These are phyloP conservation scores for Drosophila recens DNA, from an alignment of 2,888 invertebrate species.

Conservation along the genomic window DNA sequence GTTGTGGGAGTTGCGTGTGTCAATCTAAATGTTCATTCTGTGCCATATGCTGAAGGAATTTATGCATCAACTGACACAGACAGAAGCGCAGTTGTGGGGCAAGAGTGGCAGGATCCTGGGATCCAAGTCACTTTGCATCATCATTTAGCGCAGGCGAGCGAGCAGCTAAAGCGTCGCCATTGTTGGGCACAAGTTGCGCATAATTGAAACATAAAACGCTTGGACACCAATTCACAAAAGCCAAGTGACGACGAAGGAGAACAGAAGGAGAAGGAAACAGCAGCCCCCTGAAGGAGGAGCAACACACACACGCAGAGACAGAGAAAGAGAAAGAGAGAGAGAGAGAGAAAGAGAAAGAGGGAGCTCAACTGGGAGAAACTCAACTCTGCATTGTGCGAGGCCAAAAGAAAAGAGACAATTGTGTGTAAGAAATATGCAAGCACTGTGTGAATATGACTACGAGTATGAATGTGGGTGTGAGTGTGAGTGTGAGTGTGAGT, in stretches of 20 bases:
- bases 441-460: constrained; percentile 15
- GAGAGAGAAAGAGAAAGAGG: constrained; percentile 8
- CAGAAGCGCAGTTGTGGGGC: constrained; percentile 1
- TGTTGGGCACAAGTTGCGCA: constrained; percentile 79
- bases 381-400: constrained; percentile 64
- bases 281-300: constrained; percentile 20
- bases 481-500: constrained; percentile 9
- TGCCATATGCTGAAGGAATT: constrained; percentile 68
- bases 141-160: constrained; percentile 64
- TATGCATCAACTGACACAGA: constrained; percentile 70
- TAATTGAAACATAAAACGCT: constrained; percentile 80
- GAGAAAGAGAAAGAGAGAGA: not conserved
- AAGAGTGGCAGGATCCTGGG: constrained; percentile 15
- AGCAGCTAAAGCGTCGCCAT: constrained; percentile 65
- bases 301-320: constrained; percentile 3
- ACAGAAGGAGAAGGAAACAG: constrained; percentile 17
- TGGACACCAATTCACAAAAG: constrained; percentile 81
- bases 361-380: constrained; percentile 24
- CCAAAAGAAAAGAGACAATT: constrained; percentile 77
- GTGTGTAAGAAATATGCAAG: constrained; percentile 76
- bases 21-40: constrained; percentile 40
- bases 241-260: constrained; percentile 43
- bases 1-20: constrained; percentile 38
- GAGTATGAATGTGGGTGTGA: constrained; percentile 4
- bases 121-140: constrained; percentile 75